Evolutionary conservation across 2,113 vertebrate species (phyloP), one percentile per base, ranked within the genome.

Genomic region (Callospermophilus lateralis): DNA sequence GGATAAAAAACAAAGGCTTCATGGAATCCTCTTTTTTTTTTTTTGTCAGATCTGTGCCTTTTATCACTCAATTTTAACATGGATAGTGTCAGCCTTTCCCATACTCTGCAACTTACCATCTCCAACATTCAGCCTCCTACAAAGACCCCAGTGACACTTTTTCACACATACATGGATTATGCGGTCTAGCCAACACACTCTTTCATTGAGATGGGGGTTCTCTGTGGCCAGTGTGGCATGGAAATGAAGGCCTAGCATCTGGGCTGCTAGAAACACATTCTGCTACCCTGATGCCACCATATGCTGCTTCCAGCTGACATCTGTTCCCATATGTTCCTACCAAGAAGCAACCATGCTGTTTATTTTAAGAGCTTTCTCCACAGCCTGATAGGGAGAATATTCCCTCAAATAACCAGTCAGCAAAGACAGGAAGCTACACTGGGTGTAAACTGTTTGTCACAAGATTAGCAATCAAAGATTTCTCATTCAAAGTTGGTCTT

Each of bases 221-320:
- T 70, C 53, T 84, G 80, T 48, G 90, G 97, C 92, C 96, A 55
- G 87, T 68, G 53, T 58, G 97, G 80, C 83, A 48, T 0, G 67
- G 80, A 81, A 10, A 93, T 13, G 78, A 84, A 90, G 86, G 96
- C 58, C 90, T 97, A 77, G 19, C 83, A 6, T 61, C 72, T 34
- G 67, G 90, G 65, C 58, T 92, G 96, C 92, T 90, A 6, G 7
- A 93, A 19, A 80, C 94, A 96, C 90, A 63, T 9, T 51, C 17
- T 28, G 28, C 78, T 95, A n/a, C 96, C 98, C 97, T 65, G 94
- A 97, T 97, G 98, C 92, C 95, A 85, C 98, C 98, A 98, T 90
- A 97, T 98, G 98, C 85, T 89, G 87, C 39, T 97, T 80, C 90
- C 96, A 97, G 95, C 97, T 77, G 95, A 96, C 97, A 98, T 97